Evolutionary conservation across 1,140 invertebrate genomes (phyloP), one percentile per base, ranked within the genome.

Genomic region (Zaprionus ornatus): DNA sequence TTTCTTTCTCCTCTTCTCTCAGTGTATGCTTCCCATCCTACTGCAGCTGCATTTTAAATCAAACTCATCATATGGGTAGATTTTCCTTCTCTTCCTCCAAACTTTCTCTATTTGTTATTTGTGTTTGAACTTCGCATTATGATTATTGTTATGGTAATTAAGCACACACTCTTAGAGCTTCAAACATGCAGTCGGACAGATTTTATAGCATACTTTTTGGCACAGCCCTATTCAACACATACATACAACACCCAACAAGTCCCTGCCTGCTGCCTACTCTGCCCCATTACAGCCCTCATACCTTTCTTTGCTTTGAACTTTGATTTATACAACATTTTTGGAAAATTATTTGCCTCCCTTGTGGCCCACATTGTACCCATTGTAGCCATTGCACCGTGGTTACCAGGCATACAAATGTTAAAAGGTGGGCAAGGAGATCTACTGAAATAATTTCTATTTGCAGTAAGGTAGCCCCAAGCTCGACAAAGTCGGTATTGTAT

Each of bases 91-190:
- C 5, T 15, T 19, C 7, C 45, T 4, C 45, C 6, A 45, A 6
- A 32, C 37, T 5, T 55, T 13, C 32, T 55, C 35, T 50, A 12
- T 60, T 35, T 60, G 61, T 32, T 59, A n/a, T 13, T 4, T 25
- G n/a, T 55, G 21, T 64, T 71, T 54, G 48, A n/a, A n/a, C 7
- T 29, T 29, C n/a, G 10, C 54, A 59, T 68, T 40, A 68, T 68
- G 64, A 61, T 74, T 48, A 63, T 74, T 68, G 54, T 73, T 61
- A 77, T 77, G 69, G 62, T 65, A 76, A 76, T 76, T 69, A 74
- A 54, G 60, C 69, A 23, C 21, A 19, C 25, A 19, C 25, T 21
- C 59, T 66, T 54, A 50, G 29, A 32, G 48, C 40, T 7, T 54
- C 56, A 61, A 42, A 60, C 12, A 37, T 27, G 59, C 67, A 55